Base-by-base conservation (phyloP, 2,797 vertebrate species). In the Bucorvus abyssinicus region DNA sequence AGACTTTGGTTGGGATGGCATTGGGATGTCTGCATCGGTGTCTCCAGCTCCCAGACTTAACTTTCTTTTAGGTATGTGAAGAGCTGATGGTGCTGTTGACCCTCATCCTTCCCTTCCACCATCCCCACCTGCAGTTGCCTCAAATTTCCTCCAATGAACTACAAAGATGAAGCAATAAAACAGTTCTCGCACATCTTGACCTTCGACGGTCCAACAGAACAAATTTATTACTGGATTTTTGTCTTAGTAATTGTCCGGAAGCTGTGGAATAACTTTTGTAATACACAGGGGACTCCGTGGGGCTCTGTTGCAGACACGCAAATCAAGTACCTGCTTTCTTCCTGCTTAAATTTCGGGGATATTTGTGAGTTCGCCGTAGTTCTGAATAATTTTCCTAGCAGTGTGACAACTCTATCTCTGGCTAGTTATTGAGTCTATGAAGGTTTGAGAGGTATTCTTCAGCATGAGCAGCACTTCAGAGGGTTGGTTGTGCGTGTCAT, bases 11-110 rank as follows among this genome's bases (percentile, higher is more conserved):
- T 73, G 67, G 15, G n/a, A 7, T 36, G 34, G 67, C 45, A n/a
- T n/a, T n/a, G n/a, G 14, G 17, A 20, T 57, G 6, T 45, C 71
- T 4, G 2, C 16, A 0, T 0, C 1, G 7, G 15, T 8, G 5
- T 64, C 90, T 76, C 42, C 50, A 84, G 38, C 15, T 9, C 60
- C 42, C 26, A 30, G 18, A 12, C 32, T 44, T n/a, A 13, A 9
- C 7, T 64, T 86, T 64, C 14, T 42, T n/a, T 55, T 23, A 24
- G 32, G 56, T 56, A 12, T 7, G 12, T 32, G 47, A 79, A 63
- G 74, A 90, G 36, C 21, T 30, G 42, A 75, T 59, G 56, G 29
- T 60, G 29, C 50, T 6, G 5, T 5, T 75, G 55, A 42, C 10
- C 34, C 40, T 67, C 27, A 38, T 10, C 15, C 4, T 87, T 15